These are phyloP conservation scores for Delphinapterus leucas DNA, from an alignment of 2,113 vertebrate species.

Conservation along the genomic window DNA sequence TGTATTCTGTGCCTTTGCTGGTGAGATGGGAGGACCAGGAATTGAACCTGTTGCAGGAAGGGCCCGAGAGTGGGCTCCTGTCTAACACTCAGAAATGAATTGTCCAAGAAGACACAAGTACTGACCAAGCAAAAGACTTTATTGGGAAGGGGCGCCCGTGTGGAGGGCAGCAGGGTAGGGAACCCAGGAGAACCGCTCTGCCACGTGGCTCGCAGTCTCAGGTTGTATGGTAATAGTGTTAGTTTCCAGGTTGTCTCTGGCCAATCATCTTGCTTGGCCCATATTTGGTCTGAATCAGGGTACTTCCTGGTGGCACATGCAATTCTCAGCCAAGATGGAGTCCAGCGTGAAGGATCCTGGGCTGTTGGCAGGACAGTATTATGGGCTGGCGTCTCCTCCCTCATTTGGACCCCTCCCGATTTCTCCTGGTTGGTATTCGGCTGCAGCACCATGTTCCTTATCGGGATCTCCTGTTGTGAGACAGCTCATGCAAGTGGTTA, in stretches of 20 bases:
- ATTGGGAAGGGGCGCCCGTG: not conserved
- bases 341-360: not conserved
- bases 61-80: not conserved
- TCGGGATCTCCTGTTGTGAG: not conserved
- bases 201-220: not conserved
- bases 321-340: not conserved
- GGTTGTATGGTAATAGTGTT: not conserved
- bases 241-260: not conserved
- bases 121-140: not conserved
- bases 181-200: not conserved
- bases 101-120: not conserved
- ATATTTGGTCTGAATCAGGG: not conserved
- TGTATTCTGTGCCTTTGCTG: rapidly evolving
- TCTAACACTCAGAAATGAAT: not conserved
- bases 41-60: not conserved
- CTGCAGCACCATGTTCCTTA: not conserved
- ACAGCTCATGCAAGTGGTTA: not conserved
- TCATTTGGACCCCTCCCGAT: not conserved
- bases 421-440: not conserved
- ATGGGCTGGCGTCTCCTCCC: not conserved
- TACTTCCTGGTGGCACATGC: not conserved
- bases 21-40: no score
- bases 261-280: not conserved
- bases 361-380: not conserved
- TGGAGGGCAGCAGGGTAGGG: rapidly evolving